A percentile compares a stretch with the other conserved stretches of the same genome.
Conservation (phyloP, 2,888 invertebrate genomes). For the Entomobrya multifasciata region DNA sequence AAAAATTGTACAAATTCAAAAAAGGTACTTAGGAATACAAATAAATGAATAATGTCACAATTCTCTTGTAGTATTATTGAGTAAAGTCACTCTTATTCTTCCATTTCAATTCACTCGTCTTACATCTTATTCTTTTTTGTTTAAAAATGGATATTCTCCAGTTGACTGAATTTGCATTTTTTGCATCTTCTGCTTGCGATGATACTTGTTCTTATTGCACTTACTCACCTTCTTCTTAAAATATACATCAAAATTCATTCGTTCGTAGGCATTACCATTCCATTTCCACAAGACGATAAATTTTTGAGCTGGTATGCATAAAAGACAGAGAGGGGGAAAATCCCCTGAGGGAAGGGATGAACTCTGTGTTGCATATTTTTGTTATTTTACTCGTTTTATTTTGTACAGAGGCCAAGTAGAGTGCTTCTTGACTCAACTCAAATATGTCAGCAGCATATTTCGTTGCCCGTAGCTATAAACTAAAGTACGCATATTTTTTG, state of each 20-base stretch:
- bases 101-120: too few species aligned
- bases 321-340: background rate
- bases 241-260: background rate
- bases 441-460: conserved; percentile 10
- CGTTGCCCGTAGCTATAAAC: background rate
- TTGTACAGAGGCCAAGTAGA: background rate
- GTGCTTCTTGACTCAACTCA: background rate
- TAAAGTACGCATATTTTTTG: conserved; percentile 13
- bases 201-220: background rate
- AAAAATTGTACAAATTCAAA: background rate
- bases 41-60: background rate
- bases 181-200: conserved; percentile 48
- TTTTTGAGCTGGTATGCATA: background rate
- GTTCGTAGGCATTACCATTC: background rate
- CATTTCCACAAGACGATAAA: background rate
- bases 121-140: too few species aligned
- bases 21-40: background rate
- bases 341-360: conserved; percentile 9
- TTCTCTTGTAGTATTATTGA: background rate
- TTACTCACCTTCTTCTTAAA: background rate
- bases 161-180: conserved; percentile 51
- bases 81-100: background rate
- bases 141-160: conserved; percentile 28
- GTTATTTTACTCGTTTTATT: background rate
- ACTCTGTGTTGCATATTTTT: conserved; percentile 20